Evolutionary conservation across 2,113 vertebrate genomes (phyloP), one percentile per base, ranked within the genome.

Genomic region (Gopherus flavomarginatus): DNA sequence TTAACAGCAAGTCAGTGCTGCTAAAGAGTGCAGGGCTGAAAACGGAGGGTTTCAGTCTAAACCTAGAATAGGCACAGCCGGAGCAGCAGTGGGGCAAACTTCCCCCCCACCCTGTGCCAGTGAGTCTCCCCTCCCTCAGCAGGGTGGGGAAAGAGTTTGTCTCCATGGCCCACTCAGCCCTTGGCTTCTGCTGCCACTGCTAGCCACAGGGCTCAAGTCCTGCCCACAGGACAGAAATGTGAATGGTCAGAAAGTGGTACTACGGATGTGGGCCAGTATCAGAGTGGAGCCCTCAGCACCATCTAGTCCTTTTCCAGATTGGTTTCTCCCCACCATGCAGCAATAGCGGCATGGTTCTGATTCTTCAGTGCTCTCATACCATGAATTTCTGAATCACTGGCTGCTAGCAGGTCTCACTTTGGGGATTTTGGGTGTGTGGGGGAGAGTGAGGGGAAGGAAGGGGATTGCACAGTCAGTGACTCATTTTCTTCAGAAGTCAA

Each of bases 361-460:
- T 83, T 95, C 87, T 1, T 0, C 29, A 0, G 93, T 90, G 87
- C 81, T 90, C 94, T 97, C 95, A 95, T 90, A 95, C 16, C 95
- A 90, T 95, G 89, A 97, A 94, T 97, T 96, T 97, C 95, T 97
- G 96, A 97, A 97, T 96, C 96, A 97, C 86, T 94, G 54, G 93
- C 81, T 95, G 94, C 89, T 89, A 12, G 49, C 90, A 90, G 92
- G 95, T 95, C 96, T 93, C 3, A 12, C 91, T 94, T 86, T 17
- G 97, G 97, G 97, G 96, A 97, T 97, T 97, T 97, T 96, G 94
- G 75, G 84, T 91, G 96, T 91, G 96, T 97, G 95, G 97, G 97
- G 96, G 96, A 96, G 95, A 83, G 88, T 93, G 96, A 38, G 65
- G 65, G 96, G 95, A 96, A 97, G 96, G 94, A 97, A 96, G 92